Evolutionary conservation across 2,888 invertebrate species (phyloP), one percentile per base, ranked within the genome.

Genomic region (Siphonodentalium dalli): DNA sequence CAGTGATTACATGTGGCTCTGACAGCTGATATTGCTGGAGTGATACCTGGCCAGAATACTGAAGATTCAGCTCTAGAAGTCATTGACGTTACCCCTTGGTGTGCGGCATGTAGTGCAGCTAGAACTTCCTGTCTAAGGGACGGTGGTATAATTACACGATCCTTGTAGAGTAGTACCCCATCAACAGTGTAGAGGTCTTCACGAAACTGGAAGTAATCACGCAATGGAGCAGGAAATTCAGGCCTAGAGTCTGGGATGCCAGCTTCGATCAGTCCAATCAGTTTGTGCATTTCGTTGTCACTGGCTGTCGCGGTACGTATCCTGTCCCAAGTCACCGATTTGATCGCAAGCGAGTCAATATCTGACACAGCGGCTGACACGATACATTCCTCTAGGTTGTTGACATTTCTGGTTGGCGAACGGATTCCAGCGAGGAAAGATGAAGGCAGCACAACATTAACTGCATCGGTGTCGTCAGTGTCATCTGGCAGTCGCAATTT

Each of bases 271-370:
- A 58, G 7, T 1, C 38, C 26, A 2, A 51, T 13, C 3, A 61
- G 52, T 0, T 28, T 24, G 9, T 35, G 31, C 54, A 66, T 55
- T 27, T 50, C 31, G 2, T 48, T n/a, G 28, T 63, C 66, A 49
- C 64, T 61, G 9, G 55, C 24, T 9, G 62, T 66, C 1, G 54
- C 58, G 5, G 38, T 40, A 1, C 57, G 43, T 13, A 63, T 50
- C 23, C 37, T 41, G 24, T 67, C 62, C 65, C 66, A 66, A 15
- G 65, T 66, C 29, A 66, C 29, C 2, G 51, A 54, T 29, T 52
- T 21, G 8, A 58, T 29, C 1, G 31, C n/a, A n/a, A n/a, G n/a
- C n/a, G n/a, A n/a, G n/a, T n/a, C n/a, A n/a, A n/a, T n/a, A n/a
- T n/a, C n/a, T n/a, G n/a, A n/a, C n/a, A n/a, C n/a, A n/a, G n/a